Conservation (phyloP, 2,888 invertebrate species). For the Sceliomorpha sp. region DNA sequence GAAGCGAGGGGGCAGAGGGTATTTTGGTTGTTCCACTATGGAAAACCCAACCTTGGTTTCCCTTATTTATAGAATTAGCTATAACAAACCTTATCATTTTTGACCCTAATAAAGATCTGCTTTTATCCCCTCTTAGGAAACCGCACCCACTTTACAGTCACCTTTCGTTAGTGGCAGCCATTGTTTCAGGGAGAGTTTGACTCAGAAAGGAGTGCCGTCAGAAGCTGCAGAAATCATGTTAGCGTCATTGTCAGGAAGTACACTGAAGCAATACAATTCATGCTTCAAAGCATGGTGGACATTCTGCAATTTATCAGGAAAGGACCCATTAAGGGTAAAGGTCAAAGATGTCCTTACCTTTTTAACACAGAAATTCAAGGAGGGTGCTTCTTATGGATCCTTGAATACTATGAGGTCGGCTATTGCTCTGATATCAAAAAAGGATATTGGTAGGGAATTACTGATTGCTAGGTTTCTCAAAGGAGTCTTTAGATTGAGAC, state of each 20-base stretch:
- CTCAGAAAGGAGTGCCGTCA: slow-evolving; percentile 83
- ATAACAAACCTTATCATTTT: slow-evolving; percentile 57
- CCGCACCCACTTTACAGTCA: slow-evolving; percentile 15
- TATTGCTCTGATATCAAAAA: slow-evolving; percentile 26
- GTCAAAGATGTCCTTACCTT: slow-evolving; percentile 17
- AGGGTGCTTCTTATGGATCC: slow-evolving; percentile 37
- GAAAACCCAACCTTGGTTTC: too few species aligned
- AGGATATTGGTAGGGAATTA: slow-evolving; percentile 23
- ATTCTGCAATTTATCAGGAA: slow-evolving; percentile 30
- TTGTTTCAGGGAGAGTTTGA: slow-evolving; percentile 16
- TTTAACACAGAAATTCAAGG: slow-evolving; percentile 26
- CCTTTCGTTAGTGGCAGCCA: slow-evolving; percentile 15
- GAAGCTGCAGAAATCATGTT: slow-evolving; percentile 42
- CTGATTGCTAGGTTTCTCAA: slow-evolving; percentile 37
- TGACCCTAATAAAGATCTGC: slow-evolving; percentile 47
- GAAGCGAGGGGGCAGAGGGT: slow-evolving; percentile 60
- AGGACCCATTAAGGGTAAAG: slow-evolving; percentile 9
- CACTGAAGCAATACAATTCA: slow-evolving; percentile 53
- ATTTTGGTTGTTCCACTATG: slow-evolving; percentile 64
- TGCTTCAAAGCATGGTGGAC: slow-evolving; percentile 55
- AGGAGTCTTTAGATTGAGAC: slow-evolving; percentile 27
- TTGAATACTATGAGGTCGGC: slow-evolving; percentile 39
- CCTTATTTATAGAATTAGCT: too few species aligned
- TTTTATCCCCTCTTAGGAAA: slow-evolving; percentile 58
- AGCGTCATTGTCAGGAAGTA: slow-evolving; percentile 44